Conservation (phyloP, 2,888 invertebrate genomes). For the Alviniconcha strummeri region DNA sequence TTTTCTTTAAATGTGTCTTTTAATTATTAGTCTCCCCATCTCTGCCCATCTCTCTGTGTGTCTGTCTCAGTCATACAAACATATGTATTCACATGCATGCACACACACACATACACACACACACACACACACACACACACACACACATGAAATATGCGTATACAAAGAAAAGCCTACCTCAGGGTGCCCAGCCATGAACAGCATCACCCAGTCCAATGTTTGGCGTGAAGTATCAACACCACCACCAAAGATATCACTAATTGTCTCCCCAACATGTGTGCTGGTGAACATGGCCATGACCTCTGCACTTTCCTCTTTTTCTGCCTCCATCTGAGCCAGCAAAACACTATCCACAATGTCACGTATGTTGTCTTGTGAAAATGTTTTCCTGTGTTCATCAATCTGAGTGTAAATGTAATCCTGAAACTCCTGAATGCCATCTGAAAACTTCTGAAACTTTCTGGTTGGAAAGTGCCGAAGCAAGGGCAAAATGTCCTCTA, state of each 20-base stretch:
- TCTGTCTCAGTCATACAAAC: neutral
- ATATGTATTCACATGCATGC: neutral
- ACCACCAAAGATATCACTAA: conserved; percentile 36
- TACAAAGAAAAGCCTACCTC: conserved; percentile 21
- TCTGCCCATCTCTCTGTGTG: too few species aligned
- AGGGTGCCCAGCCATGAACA: conserved; percentile 38
- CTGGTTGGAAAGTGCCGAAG: neutral
- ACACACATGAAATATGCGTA: too few species aligned
- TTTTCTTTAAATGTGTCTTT: too few species aligned
- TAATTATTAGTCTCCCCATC: too few species aligned
- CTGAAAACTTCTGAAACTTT: neutral
- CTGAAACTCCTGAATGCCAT: neutral
- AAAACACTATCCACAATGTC: conserved; percentile 42
- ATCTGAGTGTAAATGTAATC: neutral
- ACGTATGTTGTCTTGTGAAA: conserved; percentile 34
- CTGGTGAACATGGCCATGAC: conserved; percentile 34
- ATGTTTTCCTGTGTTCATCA: conserved; percentile 31
- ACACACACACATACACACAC: too few species aligned
- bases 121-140: too few species aligned
- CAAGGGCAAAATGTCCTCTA: neutral
- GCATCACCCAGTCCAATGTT: conserved; percentile 41
- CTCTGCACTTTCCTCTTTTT: conserved; percentile 33
- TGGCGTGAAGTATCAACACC: conserved; percentile 44
- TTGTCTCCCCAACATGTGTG: conserved; percentile 28
- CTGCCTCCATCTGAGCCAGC: conserved; percentile 36